Conservation (phyloP, 1,140 invertebrate species). For the Maniola jurtina region DNA sequence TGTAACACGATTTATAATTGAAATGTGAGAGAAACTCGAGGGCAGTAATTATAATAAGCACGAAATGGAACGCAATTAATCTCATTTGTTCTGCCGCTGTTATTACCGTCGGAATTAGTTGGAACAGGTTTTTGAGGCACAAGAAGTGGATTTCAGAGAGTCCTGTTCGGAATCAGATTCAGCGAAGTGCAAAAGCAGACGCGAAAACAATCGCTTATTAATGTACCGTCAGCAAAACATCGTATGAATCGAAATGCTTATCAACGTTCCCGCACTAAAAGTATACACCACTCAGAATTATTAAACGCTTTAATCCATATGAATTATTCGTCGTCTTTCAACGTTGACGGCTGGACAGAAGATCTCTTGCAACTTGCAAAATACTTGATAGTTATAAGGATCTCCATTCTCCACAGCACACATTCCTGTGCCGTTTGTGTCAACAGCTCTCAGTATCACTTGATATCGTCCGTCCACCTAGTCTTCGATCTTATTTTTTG, state of each 20-base stretch:
- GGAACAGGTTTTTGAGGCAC: conserved; percentile 49
- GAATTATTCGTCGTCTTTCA: neutral
- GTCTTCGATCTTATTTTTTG: too few relatives aligned
- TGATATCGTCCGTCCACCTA: too few relatives aligned
- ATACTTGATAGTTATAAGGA: too few relatives aligned
- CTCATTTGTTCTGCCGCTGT: conserved; percentile 51
- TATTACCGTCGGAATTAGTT: conserved; percentile 69
- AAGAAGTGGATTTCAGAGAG: conserved; percentile 50
- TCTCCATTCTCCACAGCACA: too few relatives aligned
- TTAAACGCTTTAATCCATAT: neutral
- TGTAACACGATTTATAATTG: conserved; percentile 24
- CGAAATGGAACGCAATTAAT: conserved; percentile 55
- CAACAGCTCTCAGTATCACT: too few relatives aligned
- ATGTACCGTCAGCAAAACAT: conserved; percentile 57
- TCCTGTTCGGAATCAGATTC: conserved; percentile 61
- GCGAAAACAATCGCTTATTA: conserved; percentile 68
- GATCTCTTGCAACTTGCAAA: too few relatives aligned
- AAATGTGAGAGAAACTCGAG: conserved; percentile 42
- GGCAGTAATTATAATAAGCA: conserved; percentile 51
- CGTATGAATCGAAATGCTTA: conserved; percentile 31
- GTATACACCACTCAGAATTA: neutral
- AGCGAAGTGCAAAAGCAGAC: conserved; percentile 72
- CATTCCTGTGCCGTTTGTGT: too few relatives aligned
- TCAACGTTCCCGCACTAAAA: conserved; percentile 4
- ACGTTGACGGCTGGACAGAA: too few relatives aligned